Base-by-base conservation (phyloP, 2,113 vertebrate species). In the Ploceus nigricollis region DNA sequence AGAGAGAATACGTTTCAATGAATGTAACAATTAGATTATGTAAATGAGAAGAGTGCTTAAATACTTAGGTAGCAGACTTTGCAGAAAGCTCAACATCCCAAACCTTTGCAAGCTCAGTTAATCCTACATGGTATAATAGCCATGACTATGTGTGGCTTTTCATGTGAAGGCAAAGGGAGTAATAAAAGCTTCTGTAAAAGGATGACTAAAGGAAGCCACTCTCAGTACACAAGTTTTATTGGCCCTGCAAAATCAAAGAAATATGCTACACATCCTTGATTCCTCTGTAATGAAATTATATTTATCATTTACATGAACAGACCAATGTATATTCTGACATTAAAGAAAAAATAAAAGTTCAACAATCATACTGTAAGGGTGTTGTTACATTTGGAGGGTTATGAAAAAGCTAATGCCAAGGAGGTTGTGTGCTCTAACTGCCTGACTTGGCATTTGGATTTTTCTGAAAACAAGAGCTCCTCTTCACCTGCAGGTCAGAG, bases 1-100 rank as follows among this genome's bases (percentile, higher is more conserved):
- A 53, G 66, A 76, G 45, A 88, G 39, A 89, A 56, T 82, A 82
- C 69, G 28, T 69, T 68, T 72, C 91, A 90, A 85, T 1, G 7
- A 89, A 94, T 64, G 25, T 53, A 93, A 92, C 75, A 90, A 94
- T 91, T 93, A 87, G 58, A 79, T 90, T 85, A 93, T 64, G 79
- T 42, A 93, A 87, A 90, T 86, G 37, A 76, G 47, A 87, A 73
- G 21, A 71, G 24, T 40, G 57, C 57, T 95, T 93, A 94, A 95
- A 87, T 45, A 64, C 84, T 89, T 63, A 56, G 78, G 65, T 60
- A 79, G 48, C 22, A 82, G 85, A 61, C 66, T 90, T 87, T 69
- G 40, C 57, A 82, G 70, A 87, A 94, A 92, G 44, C 73, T 87
- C 69, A 60, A 58, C 35, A 73, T 14, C 27, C 45, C 17, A 87